Percentiles rank a stretch among this genome's conserved stretches.
These are phyloP conservation scores for Wiebesia pumilae DNA, from an alignment of 1,140 invertebrate species.

Conservation along the genomic window DNA sequence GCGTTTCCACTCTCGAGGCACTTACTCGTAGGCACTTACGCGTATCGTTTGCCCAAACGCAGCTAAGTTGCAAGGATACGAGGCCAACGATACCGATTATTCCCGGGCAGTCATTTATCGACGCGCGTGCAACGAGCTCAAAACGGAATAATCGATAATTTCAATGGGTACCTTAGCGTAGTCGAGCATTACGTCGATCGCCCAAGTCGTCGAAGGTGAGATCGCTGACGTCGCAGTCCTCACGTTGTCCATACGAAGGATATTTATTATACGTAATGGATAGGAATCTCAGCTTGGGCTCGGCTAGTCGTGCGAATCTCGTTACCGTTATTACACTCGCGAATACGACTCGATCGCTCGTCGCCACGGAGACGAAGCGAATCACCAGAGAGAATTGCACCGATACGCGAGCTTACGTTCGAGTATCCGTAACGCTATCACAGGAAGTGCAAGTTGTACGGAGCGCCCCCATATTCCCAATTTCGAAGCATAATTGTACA, in stretches of 20 bases:
- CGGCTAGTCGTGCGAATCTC: too few relatives aligned
- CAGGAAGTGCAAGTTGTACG: too few relatives aligned
- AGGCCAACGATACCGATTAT: too few relatives aligned
- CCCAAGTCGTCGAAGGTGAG: background rate
- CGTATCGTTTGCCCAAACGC: too few relatives aligned
- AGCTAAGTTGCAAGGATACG: too few relatives aligned
- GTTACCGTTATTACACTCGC: background rate
- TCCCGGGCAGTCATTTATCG: too few relatives aligned
- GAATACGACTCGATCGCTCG: background rate
- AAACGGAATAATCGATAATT: background rate
- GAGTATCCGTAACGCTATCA: too few relatives aligned
- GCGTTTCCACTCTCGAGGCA: background rate
- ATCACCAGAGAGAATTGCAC: background rate
- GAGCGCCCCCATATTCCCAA: background rate
- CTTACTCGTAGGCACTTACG: too few relatives aligned
- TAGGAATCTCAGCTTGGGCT: too few relatives aligned
- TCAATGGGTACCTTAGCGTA: background rate
- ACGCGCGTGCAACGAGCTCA: too few relatives aligned
- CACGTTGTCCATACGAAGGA: background rate
- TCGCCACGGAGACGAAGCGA: background rate
- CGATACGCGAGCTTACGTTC: background rate
- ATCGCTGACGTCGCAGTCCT: background rate
- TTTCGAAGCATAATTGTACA: background rate
- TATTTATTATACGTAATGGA: background rate
- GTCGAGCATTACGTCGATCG: background rate